Base-by-base conservation (phyloP, 2,113 vertebrate genomes). In the Apodemus sylvaticus region DNA sequence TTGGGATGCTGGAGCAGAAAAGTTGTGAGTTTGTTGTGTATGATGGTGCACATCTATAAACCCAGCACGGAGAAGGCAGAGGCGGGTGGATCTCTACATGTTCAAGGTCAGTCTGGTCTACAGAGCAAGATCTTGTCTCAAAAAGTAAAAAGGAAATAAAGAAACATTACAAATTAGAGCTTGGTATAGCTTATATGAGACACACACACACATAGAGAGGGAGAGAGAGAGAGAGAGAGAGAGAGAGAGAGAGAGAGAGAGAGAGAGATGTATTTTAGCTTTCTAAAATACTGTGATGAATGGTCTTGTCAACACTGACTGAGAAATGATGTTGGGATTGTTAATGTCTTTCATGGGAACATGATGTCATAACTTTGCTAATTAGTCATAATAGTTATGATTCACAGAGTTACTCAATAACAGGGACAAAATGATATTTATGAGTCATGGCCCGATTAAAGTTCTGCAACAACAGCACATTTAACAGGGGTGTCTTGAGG, bases 211-310 rank as follows among this genome's bases (percentile, higher is more conserved):
- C 53, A 53, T 2, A 36, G 66, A 36, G 31, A 36, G 66, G 31
- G 31, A n/a, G 70, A 71, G 13, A 20, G 70, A 20, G 36, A 36
- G 70, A n/a, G 36, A 36, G 70, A n/a, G 70, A 71, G 36, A 71
- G 70, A 34, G 68, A 39, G 36, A 73, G 36, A 39, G n/a, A 34
- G 6, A 73, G 7, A 73, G 17, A 39, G n/a, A 85, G 62, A 48
- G 14, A 42, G 78, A 60, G 83, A 90, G 62, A 51, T 10, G 45
- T 48, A 48, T 39, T 12, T 62, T 62, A 22, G 22, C 39, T 90
- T 79, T 31, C n/a, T 90, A n/a, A 96, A 94, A 77, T 66, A 77
- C 48, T 68, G 19, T 76, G 90, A 90, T 22, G 62, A 87, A 70
- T 81, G 64, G 10, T 92, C 90, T 26, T 76, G 31, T 93, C 78